Percentiles rank a stretch among this genome's conserved stretches.
Evolutionary conservation across 2,888 invertebrate species (phyloP).

Genomic region (Diachrysia chrysitis): DNA sequence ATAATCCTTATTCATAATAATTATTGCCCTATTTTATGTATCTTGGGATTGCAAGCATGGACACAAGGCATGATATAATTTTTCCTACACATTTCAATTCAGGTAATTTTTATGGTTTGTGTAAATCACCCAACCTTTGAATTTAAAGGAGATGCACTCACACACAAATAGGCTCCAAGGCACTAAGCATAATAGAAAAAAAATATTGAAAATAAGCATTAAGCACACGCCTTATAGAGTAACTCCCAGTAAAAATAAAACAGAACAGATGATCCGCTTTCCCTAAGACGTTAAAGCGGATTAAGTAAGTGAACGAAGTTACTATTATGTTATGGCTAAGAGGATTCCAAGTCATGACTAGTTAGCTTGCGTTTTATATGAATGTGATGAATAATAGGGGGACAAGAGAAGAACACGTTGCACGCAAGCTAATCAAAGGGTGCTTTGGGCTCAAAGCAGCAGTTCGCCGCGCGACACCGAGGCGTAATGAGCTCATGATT

Average conservation of each 20-base stretch:
- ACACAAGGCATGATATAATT: too few species aligned
- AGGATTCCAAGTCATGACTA: neutral
- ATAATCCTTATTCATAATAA: too few species aligned
- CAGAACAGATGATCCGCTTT: constrained; percentile 28
- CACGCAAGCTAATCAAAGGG: neutral
- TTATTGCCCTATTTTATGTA: too few species aligned
- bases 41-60: too few species aligned
- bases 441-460: too few species aligned
- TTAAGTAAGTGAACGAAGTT: constrained; percentile 35
- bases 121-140: too few species aligned
- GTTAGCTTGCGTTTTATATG: neutral
- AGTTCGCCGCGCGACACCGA: too few species aligned
- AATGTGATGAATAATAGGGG: neutral
- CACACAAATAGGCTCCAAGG: too few species aligned
- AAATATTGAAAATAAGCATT: neutral
- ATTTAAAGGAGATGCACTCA: too few species aligned
- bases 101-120: too few species aligned
- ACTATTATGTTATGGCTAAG: constrained; percentile 25
- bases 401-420: neutral
- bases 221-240: neutral
- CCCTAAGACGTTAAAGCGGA: constrained; percentile 19
- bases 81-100: too few species aligned
- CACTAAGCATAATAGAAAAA: neutral
- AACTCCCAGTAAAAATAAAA: constrained; percentile 30
- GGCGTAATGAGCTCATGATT: too few species aligned